These are phyloP conservation scores for Leucopsar rothschildi DNA, from an alignment of 2,113 vertebrate species.

Conservation along the genomic window DNA sequence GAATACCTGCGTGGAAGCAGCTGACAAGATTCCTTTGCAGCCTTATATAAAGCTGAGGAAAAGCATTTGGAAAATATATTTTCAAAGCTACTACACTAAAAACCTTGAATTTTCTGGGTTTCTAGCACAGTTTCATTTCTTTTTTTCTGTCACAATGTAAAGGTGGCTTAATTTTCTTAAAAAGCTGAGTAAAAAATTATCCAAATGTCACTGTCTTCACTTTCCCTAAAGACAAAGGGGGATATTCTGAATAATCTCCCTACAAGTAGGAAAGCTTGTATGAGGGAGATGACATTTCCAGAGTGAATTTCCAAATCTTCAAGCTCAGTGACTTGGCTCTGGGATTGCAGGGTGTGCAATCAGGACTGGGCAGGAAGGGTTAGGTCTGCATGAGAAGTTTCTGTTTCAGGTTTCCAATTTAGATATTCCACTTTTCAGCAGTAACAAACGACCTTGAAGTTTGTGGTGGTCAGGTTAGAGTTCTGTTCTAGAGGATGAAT, in stretches of 20 bases:
- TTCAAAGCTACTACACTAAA: background rate
- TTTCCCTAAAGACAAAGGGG: background rate
- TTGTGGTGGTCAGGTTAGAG: background rate
- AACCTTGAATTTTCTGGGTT: background rate
- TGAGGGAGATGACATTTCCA: background rate
- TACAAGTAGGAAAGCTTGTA: background rate
- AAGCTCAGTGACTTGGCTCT: background rate
- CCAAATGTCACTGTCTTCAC: background rate
- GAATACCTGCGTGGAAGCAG: background rate
- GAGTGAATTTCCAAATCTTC: background rate
- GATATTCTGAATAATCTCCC: background rate
- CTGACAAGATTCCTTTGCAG: background rate
- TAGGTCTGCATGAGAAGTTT: background rate
- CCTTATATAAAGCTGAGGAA: background rate
- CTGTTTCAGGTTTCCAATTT: background rate
- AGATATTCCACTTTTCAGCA: background rate
- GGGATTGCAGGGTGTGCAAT: background rate
- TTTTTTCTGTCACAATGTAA: accelerated
- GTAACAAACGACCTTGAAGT: accelerated
- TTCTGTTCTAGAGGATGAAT: background rate
- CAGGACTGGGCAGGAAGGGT: background rate
- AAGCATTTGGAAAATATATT: background rate
- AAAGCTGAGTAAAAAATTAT: background rate
- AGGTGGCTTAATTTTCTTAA: background rate
- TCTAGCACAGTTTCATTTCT: background rate